Percentiles rank a stretch among this genome's conserved stretches.
Evolutionary conservation across 2,113 vertebrate species (phyloP).

Genomic region (Baryphthengus martii): DNA sequence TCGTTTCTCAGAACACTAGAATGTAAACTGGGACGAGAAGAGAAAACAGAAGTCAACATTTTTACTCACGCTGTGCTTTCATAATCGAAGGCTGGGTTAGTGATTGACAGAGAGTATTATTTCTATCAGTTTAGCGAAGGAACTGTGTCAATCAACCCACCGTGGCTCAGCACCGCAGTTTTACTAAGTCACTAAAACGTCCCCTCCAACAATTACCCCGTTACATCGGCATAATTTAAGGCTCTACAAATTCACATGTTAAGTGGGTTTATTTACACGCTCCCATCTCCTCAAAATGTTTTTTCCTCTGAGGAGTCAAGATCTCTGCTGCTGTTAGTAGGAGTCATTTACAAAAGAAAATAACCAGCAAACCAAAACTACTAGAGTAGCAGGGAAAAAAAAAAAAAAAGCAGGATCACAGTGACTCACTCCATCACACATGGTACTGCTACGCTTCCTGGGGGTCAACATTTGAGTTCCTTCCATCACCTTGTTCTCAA

Average conservation of each 20-base stretch:
- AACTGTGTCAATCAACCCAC: background rate
- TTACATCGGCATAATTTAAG: background rate
- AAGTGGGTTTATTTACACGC: background rate
- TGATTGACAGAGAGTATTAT: background rate
- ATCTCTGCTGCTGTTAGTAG: background rate
- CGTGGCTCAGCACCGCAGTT: background rate
- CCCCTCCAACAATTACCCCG: background rate
- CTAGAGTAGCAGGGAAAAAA: background rate
- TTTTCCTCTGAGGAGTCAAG: background rate
- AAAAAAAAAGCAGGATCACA: background rate
- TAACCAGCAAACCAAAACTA: background rate
- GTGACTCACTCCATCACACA: background rate
- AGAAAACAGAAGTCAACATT: background rate
- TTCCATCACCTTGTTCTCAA: background rate
- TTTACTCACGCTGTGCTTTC: background rate
- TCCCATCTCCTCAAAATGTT: background rate
- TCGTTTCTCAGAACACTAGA: constrained; percentile 87
- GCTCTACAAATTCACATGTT: background rate
- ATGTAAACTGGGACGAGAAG: constrained; percentile 80
- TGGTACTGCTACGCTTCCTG: background rate
- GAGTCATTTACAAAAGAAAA: background rate
- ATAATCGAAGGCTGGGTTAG: background rate
- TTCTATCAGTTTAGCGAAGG: background rate
- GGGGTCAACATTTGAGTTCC: background rate
- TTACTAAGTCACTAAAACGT: background rate